These are phyloP conservation scores for Fundulus diaphanus DNA, from an alignment of 2,797 vertebrate species.

Conservation along the genomic window DNA sequence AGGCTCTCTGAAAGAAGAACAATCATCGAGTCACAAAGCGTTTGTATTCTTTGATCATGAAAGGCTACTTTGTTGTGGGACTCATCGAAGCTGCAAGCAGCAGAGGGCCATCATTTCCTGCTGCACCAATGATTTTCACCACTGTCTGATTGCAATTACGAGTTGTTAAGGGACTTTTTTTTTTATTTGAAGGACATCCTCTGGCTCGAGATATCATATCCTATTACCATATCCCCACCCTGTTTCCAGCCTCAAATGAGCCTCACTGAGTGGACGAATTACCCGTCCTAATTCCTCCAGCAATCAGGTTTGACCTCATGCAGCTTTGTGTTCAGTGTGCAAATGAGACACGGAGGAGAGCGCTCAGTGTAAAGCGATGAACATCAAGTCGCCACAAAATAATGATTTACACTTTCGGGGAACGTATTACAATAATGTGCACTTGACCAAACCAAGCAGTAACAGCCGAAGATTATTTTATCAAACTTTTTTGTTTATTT, in stretches of 20 bases:
- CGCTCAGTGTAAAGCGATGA: slow-evolving; percentile 19
- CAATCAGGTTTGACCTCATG: slow-evolving; percentile 23
- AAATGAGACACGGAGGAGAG: not conserved
- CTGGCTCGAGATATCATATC: slow-evolving; percentile 32
- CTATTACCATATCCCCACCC: slow-evolving; percentile 33
- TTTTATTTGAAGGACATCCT: slow-evolving; percentile 41
- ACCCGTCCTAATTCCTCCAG: slow-evolving; percentile 36
- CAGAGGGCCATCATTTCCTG: slow-evolving; percentile 28
- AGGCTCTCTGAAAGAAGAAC: slow-evolving; percentile 30
- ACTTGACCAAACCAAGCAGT: slow-evolving; percentile 42
- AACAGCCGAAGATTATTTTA: slow-evolving; percentile 41
- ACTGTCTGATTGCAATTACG: slow-evolving; percentile 52
- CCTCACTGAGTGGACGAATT: slow-evolving; percentile 23
- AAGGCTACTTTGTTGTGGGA: slow-evolving; percentile 49
- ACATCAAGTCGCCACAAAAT: slow-evolving; percentile 41
- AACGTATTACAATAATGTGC: slow-evolving; percentile 34
- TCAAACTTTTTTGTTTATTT: slow-evolving; percentile 31
- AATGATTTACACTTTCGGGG: slow-evolving; percentile 33
- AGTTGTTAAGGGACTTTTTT: slow-evolving; percentile 36
- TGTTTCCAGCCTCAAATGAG: slow-evolving; percentile 24
- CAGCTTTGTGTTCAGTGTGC: slow-evolving; percentile 6
- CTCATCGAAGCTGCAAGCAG: slow-evolving; percentile 7
- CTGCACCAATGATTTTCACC: slow-evolving; percentile 29
- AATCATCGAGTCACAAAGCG: slow-evolving; percentile 35
- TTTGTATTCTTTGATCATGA: slow-evolving; percentile 55